Evolutionary conservation across 2,113 vertebrate genomes (phyloP), one percentile per base, ranked within the genome.

Genomic region (Anseranas semipalmata): DNA sequence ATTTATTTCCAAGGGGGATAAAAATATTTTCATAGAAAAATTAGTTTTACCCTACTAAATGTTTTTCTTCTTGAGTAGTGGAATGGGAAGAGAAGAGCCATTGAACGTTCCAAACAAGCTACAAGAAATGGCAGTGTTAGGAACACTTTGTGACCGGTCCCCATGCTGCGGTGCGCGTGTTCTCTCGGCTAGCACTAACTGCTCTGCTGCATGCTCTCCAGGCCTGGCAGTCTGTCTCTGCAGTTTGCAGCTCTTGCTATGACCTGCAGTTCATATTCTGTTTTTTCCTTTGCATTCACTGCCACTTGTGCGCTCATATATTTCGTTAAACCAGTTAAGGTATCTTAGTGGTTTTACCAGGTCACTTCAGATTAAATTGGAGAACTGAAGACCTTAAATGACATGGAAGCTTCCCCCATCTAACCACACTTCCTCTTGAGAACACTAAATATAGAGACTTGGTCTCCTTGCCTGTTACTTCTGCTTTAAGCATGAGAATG

Each of bases 381-480:
- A 70, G 75, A 84, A 14, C 53, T 0, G 1, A 66, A 18, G 66
- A 60, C 32, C 18, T 73, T 83, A 66, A 90, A 88, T 24, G 50
- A 25, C 45, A 37, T 9, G 6, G 22, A 55, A 55, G 25, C 35
- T 59, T 70, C 45, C 35, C 19, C 28, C 20, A 4, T 43, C 43
- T 39, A 62, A 56, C 58, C 59, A 39, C 4, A 1, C 21, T 70
- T 76, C 33, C 62, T 73, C 27, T n/a, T 28, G n/a, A 80, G 52
- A 65, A 27, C 16, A 27, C 73, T 71, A 55, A 59, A 25, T 62
- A 3, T 4, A 52, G 43, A 41, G 48, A 52, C 35, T 73, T 2
- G 0, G 41, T 37, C 2, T 7, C n/a, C 71, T 37, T 25, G 33
- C 28, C 39, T 62, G 41, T 53, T 32, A 24, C 6, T 2, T 0